phyloP scores from a whole-genome alignment of 2,113 vertebrate genomes.

The Cavia aperea region DNA sequence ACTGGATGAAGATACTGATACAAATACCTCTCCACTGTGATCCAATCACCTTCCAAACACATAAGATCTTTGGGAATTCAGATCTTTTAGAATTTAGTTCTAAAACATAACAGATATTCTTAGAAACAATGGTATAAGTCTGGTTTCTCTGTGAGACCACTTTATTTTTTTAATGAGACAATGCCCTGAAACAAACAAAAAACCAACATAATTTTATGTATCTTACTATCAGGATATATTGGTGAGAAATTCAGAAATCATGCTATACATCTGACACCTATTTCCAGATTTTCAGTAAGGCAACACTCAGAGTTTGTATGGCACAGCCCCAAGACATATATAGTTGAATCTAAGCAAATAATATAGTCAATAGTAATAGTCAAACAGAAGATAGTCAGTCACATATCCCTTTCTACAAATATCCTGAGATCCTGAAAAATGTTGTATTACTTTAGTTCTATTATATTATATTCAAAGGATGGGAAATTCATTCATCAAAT shows the following conservation, averaged over 20 bases:
- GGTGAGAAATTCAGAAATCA: background rate
- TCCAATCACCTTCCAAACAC: background rate
- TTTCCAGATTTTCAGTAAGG: background rate
- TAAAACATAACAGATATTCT: background rate
- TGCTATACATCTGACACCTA: background rate
- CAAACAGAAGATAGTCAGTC: background rate
- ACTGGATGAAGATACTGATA: background rate
- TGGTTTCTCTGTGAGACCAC: background rate
- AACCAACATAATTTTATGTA: background rate
- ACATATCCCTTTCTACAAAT: background rate
- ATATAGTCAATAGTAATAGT: background rate
- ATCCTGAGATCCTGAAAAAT: background rate
- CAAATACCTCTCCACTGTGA: fast-evolving
- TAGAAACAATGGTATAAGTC: background rate
- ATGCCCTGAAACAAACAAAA: background rate
- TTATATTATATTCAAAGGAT: background rate
- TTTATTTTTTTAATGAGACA: background rate
- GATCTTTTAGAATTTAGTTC: background rate
- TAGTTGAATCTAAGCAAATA: background rate
- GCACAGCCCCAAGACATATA: background rate
- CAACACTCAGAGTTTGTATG: background rate
- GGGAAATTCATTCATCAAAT: background rate
- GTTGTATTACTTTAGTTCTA: background rate
- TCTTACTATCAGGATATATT: background rate
- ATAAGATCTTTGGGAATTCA: background rate